Conservation (phyloP, 2,113 vertebrate species). For the Corydoras sp. region DNA sequence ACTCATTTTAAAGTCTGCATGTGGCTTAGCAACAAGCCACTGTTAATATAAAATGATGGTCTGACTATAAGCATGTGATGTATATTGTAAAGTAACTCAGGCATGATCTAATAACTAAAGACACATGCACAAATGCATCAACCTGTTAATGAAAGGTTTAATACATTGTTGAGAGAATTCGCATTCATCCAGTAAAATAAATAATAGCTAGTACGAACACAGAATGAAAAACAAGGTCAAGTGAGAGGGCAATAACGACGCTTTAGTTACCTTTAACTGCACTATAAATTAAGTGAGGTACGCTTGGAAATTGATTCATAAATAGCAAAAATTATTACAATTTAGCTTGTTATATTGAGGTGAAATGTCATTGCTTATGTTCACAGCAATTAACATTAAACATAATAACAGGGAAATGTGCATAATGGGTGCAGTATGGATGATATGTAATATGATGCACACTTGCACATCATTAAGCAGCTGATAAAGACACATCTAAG, state of each 20-base stretch:
- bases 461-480: not conserved
- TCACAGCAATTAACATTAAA: not conserved
- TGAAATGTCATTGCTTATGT: not conserved
- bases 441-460: not conserved
- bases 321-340: not conserved
- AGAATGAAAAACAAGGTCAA: conserved; percentile 8
- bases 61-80: not conserved
- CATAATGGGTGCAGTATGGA: not conserved
- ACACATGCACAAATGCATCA: not conserved
- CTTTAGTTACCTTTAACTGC: not conserved
- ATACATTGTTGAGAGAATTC: not conserved
- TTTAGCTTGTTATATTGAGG: not conserved
- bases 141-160: not conserved
- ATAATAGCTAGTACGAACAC: not conserved
- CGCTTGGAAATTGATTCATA: conserved; percentile 6
- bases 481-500: not conserved
- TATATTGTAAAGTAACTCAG: not conserved
- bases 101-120: too few species aligned
- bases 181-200: conserved; percentile 1
- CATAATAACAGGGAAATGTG: not conserved
- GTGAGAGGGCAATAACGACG: not conserved
- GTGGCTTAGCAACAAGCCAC: too few species aligned
- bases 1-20: too few species aligned
- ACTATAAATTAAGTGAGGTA: conserved; percentile 1
- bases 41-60: not conserved